Evolutionary conservation across 2,888 invertebrate genomes (phyloP), one percentile per base, ranked within the genome.

Genomic region (Phytoseiulus persimilis): DNA sequence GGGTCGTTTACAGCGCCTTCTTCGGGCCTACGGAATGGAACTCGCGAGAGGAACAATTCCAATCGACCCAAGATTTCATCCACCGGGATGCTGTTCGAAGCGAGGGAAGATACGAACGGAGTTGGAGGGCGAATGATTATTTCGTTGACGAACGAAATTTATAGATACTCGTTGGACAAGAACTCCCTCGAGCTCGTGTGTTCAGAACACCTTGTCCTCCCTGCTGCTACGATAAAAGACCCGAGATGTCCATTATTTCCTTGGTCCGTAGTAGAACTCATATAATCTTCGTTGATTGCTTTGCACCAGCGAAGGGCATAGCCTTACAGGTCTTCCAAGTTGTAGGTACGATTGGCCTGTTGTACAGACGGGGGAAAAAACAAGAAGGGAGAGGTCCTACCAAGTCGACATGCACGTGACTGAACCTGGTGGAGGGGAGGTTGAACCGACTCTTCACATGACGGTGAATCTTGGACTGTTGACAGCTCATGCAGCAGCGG

Each of bases 331-430:
- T 99, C 99, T 94, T 98, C 98, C 92, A 99, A 94, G 93, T 98
- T 98, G 93, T 99, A 99, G 90, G 97, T 98, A 93, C 99, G 95
- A 93, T 97, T 97, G 89, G 99, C 98, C 98, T 98, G 94, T 90
- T 94, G 95, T 92, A 92, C 92, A 91, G 92, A 92, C 91, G 92
- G 91, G 91, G 91, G 90, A 90, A 89, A 18, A 3, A 32, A 33
- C n/a, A n/a, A n/a, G n/a, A n/a, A n/a, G n/a, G n/a, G n/a, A n/a
- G n/a, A n/a, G n/a, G n/a, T n/a, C n/a, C n/a, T n/a, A n/a, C n/a
- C n/a, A n/a, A n/a, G n/a, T n/a, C n/a, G n/a, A n/a, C n/a, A n/a
- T n/a, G n/a, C n/a, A n/a, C n/a, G n/a, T n/a, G n/a, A n/a, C n/a
- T n/a, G n/a, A n/a, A n/a, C n/a, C n/a, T n/a, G n/a, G n/a, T n/a